Evolutionary conservation across 2,797 vertebrate genomes (phyloP), one percentile per base, ranked within the genome.

Genomic region (Chloroceryle amazona): DNA sequence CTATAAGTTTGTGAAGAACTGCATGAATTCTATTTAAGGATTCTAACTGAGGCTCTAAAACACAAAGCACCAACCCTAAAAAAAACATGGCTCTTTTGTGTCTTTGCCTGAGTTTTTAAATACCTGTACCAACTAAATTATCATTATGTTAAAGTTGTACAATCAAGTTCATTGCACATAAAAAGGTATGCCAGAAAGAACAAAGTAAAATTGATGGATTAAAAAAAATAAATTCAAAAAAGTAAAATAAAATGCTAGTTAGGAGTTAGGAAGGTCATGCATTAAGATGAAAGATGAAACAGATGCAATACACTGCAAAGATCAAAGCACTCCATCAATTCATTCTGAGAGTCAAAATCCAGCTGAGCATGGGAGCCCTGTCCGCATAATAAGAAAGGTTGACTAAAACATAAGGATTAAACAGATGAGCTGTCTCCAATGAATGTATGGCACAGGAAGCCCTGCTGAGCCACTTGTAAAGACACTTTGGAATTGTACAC

Each of bases 361-460:
- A 98, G 98, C 98, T 98, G 98, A 98, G 98, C 97, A 96, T 96
- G 84, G 78, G 95, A 98, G 96, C 96, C 80, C 97, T 86, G 97
- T 96, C 97, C 96, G 97, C 97, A 98, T 98, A 98, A 98, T 98
- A 97, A 98, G 97, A 97, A 98, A 98, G 98, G 98, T 96, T 98
- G 98, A 98, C 98, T 98, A 97, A 98, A 98, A 98, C 98, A 98
- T 97, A 98, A 97, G 98, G 98, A 98, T 98, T 98, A 98, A 98
- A 98, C 98, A 98, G 98, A 98, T 98, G 98, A 98, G 97, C 98
- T 97, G 97, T 98, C 98, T 98, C 98, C 97, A 97, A 97, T 79
- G 86, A 98, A 97, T 97, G 95, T 95, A 90, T 62, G 58, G 98
- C 97, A 97, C 82, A 94, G 96, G 96, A 96, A 93, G 94, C 94